Evolutionary conservation across 2,113 vertebrate genomes (phyloP).

Genomic region (Bambusicola thoracicus): DNA sequence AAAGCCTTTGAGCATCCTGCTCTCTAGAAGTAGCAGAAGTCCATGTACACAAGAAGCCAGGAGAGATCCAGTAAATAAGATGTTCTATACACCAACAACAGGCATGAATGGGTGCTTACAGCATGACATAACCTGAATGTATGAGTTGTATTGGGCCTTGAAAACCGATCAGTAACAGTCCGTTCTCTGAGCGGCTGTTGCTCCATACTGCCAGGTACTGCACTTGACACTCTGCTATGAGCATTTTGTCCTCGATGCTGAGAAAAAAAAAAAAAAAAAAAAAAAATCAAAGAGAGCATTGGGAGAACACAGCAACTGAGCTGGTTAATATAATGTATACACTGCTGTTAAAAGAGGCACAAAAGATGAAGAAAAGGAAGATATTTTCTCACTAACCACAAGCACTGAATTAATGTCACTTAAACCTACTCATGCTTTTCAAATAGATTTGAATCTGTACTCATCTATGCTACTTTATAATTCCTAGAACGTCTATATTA

Average conservation of each 20-base stretch:
- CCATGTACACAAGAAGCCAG: background rate
- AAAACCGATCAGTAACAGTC: conserved; percentile 66
- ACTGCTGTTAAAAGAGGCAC: background rate
- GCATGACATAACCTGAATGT: conserved; percentile 75
- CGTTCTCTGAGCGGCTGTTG: conserved; percentile 74
- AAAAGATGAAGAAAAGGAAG: background rate
- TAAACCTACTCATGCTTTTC: background rate
- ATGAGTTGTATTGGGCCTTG: conserved; percentile 84
- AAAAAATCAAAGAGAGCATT: background rate
- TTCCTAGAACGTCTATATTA: background rate
- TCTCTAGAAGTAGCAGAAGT: background rate
- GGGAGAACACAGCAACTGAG: background rate
- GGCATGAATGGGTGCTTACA: background rate
- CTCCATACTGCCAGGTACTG: conserved; percentile 62
- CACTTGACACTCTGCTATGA: conserved; percentile 73
- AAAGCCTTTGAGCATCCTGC: background rate
- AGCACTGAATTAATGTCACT: background rate
- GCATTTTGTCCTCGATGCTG: conserved; percentile 71
- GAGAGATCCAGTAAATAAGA: background rate
- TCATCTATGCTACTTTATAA: background rate
- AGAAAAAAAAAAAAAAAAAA: conserved; percentile 16
- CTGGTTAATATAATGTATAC: background rate
- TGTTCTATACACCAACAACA: background rate
- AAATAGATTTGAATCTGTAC: background rate
- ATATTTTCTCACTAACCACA: background rate